Percentiles rank a stretch among this genome's conserved stretches.
Evolutionary conservation across 30 jellyfish, hydroid and myxozoan species (phyloP).

Genomic region (Aurelia sp.): DNA sequence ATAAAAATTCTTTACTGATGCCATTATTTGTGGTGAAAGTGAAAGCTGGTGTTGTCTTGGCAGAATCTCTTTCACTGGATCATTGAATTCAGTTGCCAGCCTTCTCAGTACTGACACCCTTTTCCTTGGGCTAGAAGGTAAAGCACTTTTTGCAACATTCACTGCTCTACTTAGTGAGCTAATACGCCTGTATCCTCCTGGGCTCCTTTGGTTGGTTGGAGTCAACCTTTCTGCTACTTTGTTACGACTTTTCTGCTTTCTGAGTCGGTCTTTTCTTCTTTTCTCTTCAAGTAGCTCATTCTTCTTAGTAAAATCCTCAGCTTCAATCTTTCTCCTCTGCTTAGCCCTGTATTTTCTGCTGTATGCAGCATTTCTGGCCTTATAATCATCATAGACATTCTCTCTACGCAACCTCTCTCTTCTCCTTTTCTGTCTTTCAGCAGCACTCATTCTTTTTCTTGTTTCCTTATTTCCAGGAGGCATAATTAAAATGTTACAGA

Average conservation of each 20-base stretch:
- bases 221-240: neutral
- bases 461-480: neutral
- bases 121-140: constrained; percentile 36
- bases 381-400: neutral
- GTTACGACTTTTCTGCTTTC: constrained; percentile 9
- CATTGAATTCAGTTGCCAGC: constrained; percentile 22
- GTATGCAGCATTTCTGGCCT: constrained; percentile 1
- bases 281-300: neutral
- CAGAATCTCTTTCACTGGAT: neutral
- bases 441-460: constrained; percentile 10
- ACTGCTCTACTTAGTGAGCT: constrained; percentile 41
- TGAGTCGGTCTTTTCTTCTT: constrained; percentile 33
- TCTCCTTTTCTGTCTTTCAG: constrained; percentile 29
- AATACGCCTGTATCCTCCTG: neutral
- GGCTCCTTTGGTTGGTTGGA: neutral
- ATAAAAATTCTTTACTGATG: constrained; percentile 23
- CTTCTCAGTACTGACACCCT: constrained; percentile 5
- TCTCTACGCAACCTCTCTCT: constrained; percentile 10
- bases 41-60: constrained; percentile 7
- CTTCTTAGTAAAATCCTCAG: neutral
- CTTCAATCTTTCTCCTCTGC: neutral
- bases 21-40: constrained; percentile 2
- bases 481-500: no score
- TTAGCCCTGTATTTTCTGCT: constrained; percentile 2
- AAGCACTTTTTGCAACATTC: constrained; percentile 3